A percentile compares a stretch with the other conserved stretches of the same genome.
phyloP scores from a whole-genome alignment of 2,797 vertebrate species.

The Centropyge bicolor region DNA sequence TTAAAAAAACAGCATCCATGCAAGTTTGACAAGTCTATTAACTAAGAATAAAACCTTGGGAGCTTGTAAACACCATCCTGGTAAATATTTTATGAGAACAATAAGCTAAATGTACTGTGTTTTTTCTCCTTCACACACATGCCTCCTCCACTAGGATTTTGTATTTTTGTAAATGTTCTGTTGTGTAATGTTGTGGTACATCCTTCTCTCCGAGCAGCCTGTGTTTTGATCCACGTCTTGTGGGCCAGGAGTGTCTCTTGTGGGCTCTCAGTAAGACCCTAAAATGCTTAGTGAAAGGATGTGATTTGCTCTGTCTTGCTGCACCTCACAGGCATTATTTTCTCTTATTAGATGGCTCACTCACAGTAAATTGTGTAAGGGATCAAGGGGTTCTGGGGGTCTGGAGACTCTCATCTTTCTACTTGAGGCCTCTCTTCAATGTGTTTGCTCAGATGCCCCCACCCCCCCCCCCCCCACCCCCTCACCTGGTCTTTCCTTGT shows the following conservation, averaged over 20 bases:
- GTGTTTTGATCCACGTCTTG: conserved; percentile 53
- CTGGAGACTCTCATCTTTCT: conserved; percentile 51
- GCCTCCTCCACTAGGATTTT: not conserved
- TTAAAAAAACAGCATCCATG: conserved; percentile 11
- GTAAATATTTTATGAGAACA: conserved; percentile 73
- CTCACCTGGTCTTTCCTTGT: conserved; percentile 22
- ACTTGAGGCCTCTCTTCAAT: conserved; percentile 37
- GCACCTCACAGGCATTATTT: conserved; percentile 52
- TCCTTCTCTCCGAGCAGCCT: conserved; percentile 35
- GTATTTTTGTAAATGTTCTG: conserved; percentile 6
- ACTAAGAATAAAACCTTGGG: conserved; percentile 68
- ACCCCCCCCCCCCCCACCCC: not conserved
- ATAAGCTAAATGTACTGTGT: conserved; percentile 64
- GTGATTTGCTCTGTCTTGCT: conserved; percentile 55
- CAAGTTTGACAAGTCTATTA: conserved; percentile 70
- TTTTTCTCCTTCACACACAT: conserved; percentile 40
- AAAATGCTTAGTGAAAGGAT: conserved; percentile 58
- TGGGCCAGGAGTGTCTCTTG: conserved; percentile 42
- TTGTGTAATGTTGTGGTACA: conserved; percentile 19
- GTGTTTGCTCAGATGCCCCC: conserved; percentile 35
- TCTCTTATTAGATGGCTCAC: conserved; percentile 55
- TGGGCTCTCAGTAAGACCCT: conserved; percentile 44
- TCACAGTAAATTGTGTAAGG: conserved; percentile 52
- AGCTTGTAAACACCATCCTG: conserved; percentile 52
- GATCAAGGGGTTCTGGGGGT: conserved; percentile 48